phyloP scores from a whole-genome alignment of 2,113 vertebrate species.

The Ranitomeya imitator region DNA sequence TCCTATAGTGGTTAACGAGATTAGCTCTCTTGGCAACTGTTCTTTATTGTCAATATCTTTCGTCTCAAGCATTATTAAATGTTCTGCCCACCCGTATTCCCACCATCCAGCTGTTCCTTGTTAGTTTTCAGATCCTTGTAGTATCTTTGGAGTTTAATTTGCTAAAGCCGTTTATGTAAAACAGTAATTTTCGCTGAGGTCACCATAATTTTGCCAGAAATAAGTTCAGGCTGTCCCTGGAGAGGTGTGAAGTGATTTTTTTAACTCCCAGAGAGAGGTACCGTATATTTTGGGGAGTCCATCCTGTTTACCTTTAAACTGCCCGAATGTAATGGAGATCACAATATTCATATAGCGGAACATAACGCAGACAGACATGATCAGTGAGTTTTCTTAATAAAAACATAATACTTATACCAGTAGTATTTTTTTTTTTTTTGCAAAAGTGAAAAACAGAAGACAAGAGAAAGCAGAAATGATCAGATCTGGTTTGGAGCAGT shows the following conservation, averaged over 20 bases:
- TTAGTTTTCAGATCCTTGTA: slow-evolving; percentile 36
- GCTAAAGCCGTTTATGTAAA: slow-evolving; percentile 41
- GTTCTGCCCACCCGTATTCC: neutral
- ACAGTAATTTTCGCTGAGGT: slow-evolving; percentile 22
- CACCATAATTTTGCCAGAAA: slow-evolving; percentile 28
- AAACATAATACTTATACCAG: neutral
- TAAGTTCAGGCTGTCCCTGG: slow-evolving; percentile 31
- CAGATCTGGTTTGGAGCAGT: neutral
- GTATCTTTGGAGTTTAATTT: slow-evolving; percentile 28
- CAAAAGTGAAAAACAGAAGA: neutral
- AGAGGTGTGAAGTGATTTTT: slow-evolving; percentile 32
- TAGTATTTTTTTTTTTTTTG: neutral
- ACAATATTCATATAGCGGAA: neutral
- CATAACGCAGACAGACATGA: too few relatives aligned
- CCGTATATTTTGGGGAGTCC: slow-evolving; percentile 10
- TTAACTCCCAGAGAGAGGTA: slow-evolving; percentile 6
- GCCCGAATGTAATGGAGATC: neutral
- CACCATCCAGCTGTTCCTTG: slow-evolving; percentile 41
- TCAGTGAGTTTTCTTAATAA: too few relatives aligned
- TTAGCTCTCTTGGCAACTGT: neutral
- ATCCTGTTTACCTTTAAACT: neutral
- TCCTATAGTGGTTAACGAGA: neutral
- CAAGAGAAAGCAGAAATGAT: neutral
- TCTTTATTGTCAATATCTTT: neutral
- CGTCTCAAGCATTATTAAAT: neutral